Evolutionary conservation across 2,888 invertebrate species (phyloP), one percentile per base, ranked within the genome.

Genomic region (Chloromyia formosa): DNA sequence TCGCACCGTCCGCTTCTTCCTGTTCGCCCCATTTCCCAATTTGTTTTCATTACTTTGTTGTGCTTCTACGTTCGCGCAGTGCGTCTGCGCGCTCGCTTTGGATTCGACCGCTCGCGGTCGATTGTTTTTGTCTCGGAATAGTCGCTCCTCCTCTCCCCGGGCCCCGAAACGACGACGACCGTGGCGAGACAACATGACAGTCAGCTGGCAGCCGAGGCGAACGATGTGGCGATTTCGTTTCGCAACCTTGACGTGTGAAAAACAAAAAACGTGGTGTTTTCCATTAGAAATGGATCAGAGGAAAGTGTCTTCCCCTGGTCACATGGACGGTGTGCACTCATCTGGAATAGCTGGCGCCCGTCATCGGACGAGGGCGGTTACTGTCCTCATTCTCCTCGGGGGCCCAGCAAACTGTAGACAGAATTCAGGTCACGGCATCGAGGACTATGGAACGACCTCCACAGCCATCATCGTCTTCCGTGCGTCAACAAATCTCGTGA

Each of bases 11-110:
- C n/a, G 23, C 23, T 9, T 7, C 23, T 60, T 27, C 23, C 23
- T 60, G 12, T 22, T 58, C 18, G 10, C 16, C 16, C 27, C n/a
- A 40, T 42, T 49, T 60, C 14, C 27, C 40, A 9, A 22, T 56
- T 71, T 71, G 56, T 71, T 71, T 71, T 56, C 71, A 56, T 71
- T 20, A 71, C 71, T 71, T 71, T 71, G 71, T 71, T 71, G 49
- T 66, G 66, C 23, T 66, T 66, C 14, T 66, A 45, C 45, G 45
- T 58, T 20, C 40, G 58, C 20, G 1, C 12, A 9, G 12, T 40
- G 58, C 58, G 56, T 40, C 16, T 20, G 71, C 58, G 71, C 49
- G 56, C n/a, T 22, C 22, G 71, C 12, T 54, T 69, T 58, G 14
- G 27, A 4, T 7, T 2, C 23, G 54, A 27, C 54, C 27, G 23